Evolutionary conservation across 2,797 vertebrate species (phyloP).

Genomic region (Danio choprae): DNA sequence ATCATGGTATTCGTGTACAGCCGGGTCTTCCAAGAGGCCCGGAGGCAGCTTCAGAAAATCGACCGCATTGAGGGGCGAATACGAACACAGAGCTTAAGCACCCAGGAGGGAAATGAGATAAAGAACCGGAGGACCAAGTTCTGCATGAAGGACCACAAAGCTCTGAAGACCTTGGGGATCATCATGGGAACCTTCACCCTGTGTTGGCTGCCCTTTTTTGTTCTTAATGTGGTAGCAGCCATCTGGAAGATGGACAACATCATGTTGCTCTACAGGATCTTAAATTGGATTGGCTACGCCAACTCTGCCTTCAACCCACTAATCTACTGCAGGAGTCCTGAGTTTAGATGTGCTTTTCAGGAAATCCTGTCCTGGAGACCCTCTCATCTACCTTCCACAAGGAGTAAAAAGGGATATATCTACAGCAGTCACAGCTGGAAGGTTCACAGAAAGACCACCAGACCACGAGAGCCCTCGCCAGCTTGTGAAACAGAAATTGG

Average conservation of each 20-base stretch:
- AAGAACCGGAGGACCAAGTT: conserved; percentile 80
- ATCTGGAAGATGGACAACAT: conserved; percentile 76
- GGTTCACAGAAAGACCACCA: conserved; percentile 43
- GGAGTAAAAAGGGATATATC: conserved; percentile 77
- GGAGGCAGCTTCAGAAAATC: conserved; percentile 93
- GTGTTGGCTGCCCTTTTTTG: conserved; percentile 98
- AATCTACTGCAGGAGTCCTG: conserved; percentile 96
- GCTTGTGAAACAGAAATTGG: conserved; percentile 36
- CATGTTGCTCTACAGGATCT: conserved; percentile 81
- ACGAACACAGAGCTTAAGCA: conserved; percentile 63
- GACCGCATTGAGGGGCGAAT: conserved; percentile 86
- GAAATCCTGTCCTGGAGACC: conserved; percentile 87
- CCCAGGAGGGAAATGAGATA: conserved; percentile 55
- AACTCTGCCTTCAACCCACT: conserved; percentile 97
- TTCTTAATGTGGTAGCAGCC: conserved; percentile 89
- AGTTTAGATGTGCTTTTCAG: conserved; percentile 95
- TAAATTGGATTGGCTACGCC: conserved; percentile 96
- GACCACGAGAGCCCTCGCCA: conserved; percentile 26
- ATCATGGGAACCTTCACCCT: conserved; percentile 98
- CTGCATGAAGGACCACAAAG: conserved; percentile 93
- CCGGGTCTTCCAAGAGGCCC: conserved; percentile 93
- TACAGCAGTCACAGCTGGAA: conserved; percentile 67
- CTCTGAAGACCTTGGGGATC: conserved; percentile 95
- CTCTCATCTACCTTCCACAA: conserved; percentile 71
- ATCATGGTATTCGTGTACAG: conserved; percentile 95